Evolutionary conservation across 1,140 invertebrate species (phyloP).

Genomic region (Nephila pilipes): DNA sequence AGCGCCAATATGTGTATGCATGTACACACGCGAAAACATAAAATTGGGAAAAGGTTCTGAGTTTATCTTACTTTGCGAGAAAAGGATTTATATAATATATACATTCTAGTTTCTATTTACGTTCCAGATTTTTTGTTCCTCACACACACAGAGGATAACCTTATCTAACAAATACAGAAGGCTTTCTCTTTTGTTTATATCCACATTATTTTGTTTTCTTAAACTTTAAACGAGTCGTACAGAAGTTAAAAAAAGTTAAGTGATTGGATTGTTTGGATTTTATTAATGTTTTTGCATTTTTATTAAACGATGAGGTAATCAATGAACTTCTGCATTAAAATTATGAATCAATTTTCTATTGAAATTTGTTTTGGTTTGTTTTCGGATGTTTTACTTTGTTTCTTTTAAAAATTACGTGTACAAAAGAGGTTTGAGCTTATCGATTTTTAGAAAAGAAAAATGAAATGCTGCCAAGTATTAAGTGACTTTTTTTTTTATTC

Average conservation of each 20-base stretch:
- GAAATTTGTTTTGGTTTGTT: neutral
- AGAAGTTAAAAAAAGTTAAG: constrained; percentile 13
- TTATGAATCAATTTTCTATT: neutral
- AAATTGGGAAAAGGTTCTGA: constrained; percentile 1
- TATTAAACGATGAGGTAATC: neutral
- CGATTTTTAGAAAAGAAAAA: neutral
- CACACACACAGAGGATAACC: neutral
- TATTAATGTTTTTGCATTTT: neutral
- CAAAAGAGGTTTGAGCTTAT: neutral
- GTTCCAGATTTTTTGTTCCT: constrained; percentile 3
- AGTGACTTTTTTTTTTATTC: neutral
- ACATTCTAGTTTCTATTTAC: constrained; percentile 61
- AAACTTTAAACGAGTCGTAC: constrained; percentile 57
- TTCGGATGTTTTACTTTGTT: neutral
- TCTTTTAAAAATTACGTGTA: neutral
- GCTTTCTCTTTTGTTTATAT: constrained; percentile 59
- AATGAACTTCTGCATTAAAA: neutral
- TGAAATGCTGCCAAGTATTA: neutral
- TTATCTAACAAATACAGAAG: constrained; percentile 68
- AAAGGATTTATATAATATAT: constrained; percentile 59
- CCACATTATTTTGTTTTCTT: constrained; percentile 42
- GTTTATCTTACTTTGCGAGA: constrained; percentile 44
- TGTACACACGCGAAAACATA: constrained; percentile 51
- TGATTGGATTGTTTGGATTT: constrained; percentile 28
- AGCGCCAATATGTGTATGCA: constrained; percentile 48